phyloP scores from a whole-genome alignment of 2,888 invertebrate species.

The Aspidiotus rigidus region DNA sequence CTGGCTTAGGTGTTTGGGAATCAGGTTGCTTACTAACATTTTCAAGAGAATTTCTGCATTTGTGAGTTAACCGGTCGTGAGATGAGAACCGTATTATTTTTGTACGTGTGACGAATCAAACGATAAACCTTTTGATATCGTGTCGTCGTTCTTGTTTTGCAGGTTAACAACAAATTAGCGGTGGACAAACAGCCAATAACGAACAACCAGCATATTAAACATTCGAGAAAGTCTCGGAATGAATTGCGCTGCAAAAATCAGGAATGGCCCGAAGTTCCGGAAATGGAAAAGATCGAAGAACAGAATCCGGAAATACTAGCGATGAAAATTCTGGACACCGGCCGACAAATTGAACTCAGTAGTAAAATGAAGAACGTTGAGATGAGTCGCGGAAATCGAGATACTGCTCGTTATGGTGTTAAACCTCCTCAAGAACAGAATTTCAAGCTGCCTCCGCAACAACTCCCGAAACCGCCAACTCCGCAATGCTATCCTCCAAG shows the following conservation, averaged over 20 bases:
- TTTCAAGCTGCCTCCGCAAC: background rate
- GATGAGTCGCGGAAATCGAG: background rate
- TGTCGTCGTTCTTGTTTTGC: background rate
- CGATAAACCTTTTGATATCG: too few species aligned
- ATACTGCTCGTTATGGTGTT: background rate
- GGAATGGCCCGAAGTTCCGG: slow-evolving; percentile 86
- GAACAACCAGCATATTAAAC: slow-evolving; percentile 2
- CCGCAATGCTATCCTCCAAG: background rate
- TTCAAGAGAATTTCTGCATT: background rate
- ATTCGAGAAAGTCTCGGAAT: slow-evolving; percentile 12
- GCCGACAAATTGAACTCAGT: slow-evolving; percentile 72
- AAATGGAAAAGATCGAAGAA: slow-evolving; percentile 81
- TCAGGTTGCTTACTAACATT: slow-evolving; percentile 24
- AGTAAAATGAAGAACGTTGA: slow-evolving; percentile 50
- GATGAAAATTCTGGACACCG: slow-evolving; percentile 80
- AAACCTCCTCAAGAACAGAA: background rate
- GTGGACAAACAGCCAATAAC: background rate
- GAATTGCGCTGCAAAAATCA: slow-evolving; percentile 41
- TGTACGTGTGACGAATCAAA: too few species aligned
- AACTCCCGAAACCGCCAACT: background rate
- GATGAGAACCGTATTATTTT: too few species aligned
- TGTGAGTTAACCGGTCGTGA: too few species aligned
- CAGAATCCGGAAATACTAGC: slow-evolving; percentile 83
- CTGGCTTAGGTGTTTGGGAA: background rate
- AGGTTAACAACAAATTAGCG: slow-evolving; percentile 26